Conservation (phyloP, 2,797 vertebrate genomes). For the Ispidina lecontei region DNA sequence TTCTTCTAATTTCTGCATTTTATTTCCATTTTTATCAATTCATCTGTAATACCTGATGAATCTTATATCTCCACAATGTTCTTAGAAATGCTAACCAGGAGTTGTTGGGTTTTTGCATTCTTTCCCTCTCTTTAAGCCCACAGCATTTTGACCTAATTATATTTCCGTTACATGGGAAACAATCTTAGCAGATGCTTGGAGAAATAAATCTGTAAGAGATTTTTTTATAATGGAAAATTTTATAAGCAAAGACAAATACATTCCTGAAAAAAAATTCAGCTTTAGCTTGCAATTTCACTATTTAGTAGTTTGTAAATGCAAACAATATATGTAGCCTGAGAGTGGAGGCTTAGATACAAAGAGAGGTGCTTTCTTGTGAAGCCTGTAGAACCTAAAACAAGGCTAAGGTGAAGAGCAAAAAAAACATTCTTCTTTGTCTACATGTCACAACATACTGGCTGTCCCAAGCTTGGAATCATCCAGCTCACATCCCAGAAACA, state of each 20-base stretch:
- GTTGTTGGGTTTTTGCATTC: neutral
- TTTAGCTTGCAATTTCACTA: neutral
- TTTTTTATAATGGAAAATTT: neutral
- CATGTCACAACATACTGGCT: rapidly evolving
- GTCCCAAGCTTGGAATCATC: neutral
- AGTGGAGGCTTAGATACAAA: neutral
- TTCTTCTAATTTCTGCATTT: neutral
- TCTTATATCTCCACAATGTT: neutral
- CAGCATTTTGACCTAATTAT: neutral
- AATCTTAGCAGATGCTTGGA: neutral
- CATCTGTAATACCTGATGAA: neutral
- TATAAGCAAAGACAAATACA: neutral
- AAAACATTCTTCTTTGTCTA: neutral
- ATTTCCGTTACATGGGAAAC: neutral
- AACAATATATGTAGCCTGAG: neutral
- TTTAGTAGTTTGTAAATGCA: neutral
- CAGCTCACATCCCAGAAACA: neutral
- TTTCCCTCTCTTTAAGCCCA: neutral
- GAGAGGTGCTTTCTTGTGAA: neutral
- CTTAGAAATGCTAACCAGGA: neutral
- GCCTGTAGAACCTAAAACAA: neutral
- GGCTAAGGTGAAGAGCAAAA: neutral
- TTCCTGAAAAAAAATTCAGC: neutral
- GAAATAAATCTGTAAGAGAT: neutral
- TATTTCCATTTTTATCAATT: neutral